phyloP scores from a whole-genome alignment of 1,140 invertebrate species.

The Euglossa dilemma region DNA sequence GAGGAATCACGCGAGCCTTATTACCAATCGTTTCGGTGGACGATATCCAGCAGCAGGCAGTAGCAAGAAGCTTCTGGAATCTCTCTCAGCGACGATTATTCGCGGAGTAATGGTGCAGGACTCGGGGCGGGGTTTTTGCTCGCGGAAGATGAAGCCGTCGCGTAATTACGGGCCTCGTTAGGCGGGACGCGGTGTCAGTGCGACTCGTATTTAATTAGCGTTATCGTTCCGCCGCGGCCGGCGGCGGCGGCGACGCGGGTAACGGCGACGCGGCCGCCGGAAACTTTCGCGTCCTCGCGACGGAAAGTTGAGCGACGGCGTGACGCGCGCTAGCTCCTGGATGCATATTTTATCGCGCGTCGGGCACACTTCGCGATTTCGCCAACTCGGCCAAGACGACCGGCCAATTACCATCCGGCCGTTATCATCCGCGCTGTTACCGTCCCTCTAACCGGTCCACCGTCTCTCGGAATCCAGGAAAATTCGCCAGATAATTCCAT shows the following conservation, averaged over 20 bases:
- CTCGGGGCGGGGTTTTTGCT: constrained; percentile 73
- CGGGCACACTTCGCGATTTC: neutral
- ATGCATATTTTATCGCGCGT: constrained; percentile 24
- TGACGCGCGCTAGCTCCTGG: neutral
- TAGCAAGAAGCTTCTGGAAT: constrained; percentile 45
- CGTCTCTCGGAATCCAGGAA: too few relatives aligned
- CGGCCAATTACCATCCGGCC: neutral
- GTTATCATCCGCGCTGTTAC: neutral
- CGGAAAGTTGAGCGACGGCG: constrained; percentile 21
- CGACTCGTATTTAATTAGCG: constrained; percentile 80
- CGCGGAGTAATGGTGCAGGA: constrained; percentile 73
- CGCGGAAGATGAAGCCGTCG: constrained; percentile 81
- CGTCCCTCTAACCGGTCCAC: neutral
- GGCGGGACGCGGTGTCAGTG: constrained; percentile 75
- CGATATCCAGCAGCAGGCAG: neutral
- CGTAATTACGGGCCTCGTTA: constrained; percentile 82
- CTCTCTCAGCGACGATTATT: constrained; percentile 51
- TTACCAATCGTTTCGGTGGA: too few relatives aligned
- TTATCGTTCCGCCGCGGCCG: constrained; percentile 70
- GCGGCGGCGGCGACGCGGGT: constrained; percentile 14
- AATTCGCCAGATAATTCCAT: too few relatives aligned
- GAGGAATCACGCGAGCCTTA: too few relatives aligned
- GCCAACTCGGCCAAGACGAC: neutral
- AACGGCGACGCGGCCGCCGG: neutral
- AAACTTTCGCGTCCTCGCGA: neutral